Base-by-base conservation (phyloP, 2,797 vertebrate genomes). In the Acanthis flammea region DNA sequence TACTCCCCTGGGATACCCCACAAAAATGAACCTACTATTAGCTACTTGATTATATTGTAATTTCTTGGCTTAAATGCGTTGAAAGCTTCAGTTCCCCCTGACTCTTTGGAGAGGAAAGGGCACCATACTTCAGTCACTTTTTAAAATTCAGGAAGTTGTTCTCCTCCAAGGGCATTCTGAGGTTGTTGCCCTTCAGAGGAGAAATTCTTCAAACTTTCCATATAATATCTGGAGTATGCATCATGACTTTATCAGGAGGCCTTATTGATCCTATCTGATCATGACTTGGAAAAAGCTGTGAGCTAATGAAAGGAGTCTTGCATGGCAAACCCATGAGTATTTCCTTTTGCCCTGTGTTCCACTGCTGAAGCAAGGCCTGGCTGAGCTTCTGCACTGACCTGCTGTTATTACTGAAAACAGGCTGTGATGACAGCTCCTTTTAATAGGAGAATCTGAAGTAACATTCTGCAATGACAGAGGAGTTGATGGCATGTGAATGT, bases 371-470 rank as follows among this genome's bases (percentile, higher is more conserved):
- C 55, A 60, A 63, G 72, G 80, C 45, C 60, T 86, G 85, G 42
- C 85, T 79, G 33, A 70, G 47, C 60, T 67, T 14, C 75, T 82
- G 33, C 19, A 0, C 31, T 42, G 13, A 2, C 24, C 47, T 76
- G 39, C 25, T 57, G 39, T 65, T 51, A 22, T 72, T 85, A 27
- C 45, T 50, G 79, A 42, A 50, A 93, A 47, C 39, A 84, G n/a
- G 47, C 80, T 45, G 51, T 79, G 95, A 68, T 95, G 95, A 94
- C 83, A 94, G 73, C 41, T 94, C 4, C 67, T 88, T 79, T 95
- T 94, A 39, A 22, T 11, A 50, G 60, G 22, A 71, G 73, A 78
- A 58, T 63, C 30, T 73, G 22, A 66, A 80, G 28, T 37, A 66
- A 50, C 22, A 18, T 68, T 85, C 66, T 82, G 63, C 53, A 71